Evolutionary conservation across 1,140 invertebrate species (phyloP).

Genomic region (Panagrolaimus sp.): DNA sequence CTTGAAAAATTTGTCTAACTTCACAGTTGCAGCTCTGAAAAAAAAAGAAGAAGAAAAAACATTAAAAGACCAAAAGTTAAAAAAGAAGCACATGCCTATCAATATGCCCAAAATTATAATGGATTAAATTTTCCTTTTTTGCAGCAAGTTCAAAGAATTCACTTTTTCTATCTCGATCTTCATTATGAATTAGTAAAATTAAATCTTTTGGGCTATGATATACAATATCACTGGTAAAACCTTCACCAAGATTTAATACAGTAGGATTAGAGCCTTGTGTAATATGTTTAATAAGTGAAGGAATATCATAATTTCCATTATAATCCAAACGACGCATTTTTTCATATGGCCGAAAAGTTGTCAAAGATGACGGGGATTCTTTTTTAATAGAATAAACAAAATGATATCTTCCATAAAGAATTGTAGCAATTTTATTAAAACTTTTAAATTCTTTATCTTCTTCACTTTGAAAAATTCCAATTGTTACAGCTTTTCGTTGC

Average conservation of each 20-base stretch:
- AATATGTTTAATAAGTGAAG: constrained; percentile 31
- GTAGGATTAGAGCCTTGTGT: constrained; percentile 34
- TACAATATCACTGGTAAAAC: constrained; percentile 36
- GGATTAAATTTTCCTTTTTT: not conserved
- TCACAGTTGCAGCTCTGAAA: not conserved
- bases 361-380: not conserved
- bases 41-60: not conserved
- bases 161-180: not conserved
- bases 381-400: constrained; percentile 37
- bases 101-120: constrained; percentile 1
- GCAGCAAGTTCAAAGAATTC: constrained; percentile 5
- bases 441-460: constrained; percentile 33
- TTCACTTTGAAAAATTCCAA: constrained; percentile 36
- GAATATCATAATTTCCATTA: constrained; percentile 26
- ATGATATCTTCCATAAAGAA: constrained; percentile 39
- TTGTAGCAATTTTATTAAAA: constrained; percentile 26
- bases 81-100: not conserved
- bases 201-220: constrained; percentile 8
- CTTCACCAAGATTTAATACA: constrained; percentile 27
- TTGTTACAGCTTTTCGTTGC: constrained; percentile 27
- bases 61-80: not conserved
- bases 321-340: constrained; percentile 25
- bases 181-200: constrained; percentile 22
- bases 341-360: constrained; percentile 26
- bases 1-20: not conserved